Conservation (phyloP, 1,140 invertebrate genomes). For the Drosophila asahinai region DNA sequence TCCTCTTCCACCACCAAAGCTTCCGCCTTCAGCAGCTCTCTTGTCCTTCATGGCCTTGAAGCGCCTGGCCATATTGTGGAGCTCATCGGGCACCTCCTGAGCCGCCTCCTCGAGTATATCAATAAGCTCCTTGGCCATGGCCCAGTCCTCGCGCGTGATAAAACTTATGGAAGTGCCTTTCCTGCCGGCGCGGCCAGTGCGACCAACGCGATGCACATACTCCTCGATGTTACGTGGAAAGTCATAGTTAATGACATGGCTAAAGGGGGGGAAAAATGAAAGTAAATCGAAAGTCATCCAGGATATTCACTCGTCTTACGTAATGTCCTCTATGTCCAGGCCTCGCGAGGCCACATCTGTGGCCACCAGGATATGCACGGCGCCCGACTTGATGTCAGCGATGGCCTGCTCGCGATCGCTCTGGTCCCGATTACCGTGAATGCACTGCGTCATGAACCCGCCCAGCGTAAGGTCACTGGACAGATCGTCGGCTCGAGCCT, state of each 20-base stretch:
- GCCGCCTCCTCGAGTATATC: slow-evolving; percentile 91
- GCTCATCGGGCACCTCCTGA: slow-evolving; percentile 91
- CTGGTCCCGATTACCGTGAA: slow-evolving; percentile 96
- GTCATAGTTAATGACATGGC: slow-evolving; percentile 93
- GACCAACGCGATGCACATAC: slow-evolving; percentile 94
- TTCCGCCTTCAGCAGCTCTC: slow-evolving; percentile 85
- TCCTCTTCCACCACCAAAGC: slow-evolving; percentile 31
- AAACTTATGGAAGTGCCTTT: slow-evolving; percentile 93
- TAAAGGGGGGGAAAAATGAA: slow-evolving; percentile 8
- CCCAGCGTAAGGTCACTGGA: slow-evolving; percentile 90
- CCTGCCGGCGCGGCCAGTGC: slow-evolving; percentile 94
- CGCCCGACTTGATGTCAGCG: slow-evolving; percentile 91
- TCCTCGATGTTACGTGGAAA: slow-evolving; percentile 96
- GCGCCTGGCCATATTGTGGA: slow-evolving; percentile 89
- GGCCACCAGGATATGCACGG: slow-evolving; percentile 93
- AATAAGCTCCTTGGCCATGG: slow-evolving; percentile 92
- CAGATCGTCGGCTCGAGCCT: slow-evolving; percentile 92
- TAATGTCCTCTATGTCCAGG: slow-evolving; percentile 96
- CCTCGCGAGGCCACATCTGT: slow-evolving; percentile 98
- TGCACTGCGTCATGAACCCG: slow-evolving; percentile 90
- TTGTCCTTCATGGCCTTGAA: slow-evolving; percentile 88
- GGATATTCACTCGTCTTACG: slow-evolving; percentile 86
- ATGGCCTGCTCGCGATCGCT: slow-evolving; percentile 93
- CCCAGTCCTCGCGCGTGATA: slow-evolving; percentile 93
- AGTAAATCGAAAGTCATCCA: no score